phyloP scores from a whole-genome alignment of 1,140 invertebrate species.

The Bombus sylvicola region DNA sequence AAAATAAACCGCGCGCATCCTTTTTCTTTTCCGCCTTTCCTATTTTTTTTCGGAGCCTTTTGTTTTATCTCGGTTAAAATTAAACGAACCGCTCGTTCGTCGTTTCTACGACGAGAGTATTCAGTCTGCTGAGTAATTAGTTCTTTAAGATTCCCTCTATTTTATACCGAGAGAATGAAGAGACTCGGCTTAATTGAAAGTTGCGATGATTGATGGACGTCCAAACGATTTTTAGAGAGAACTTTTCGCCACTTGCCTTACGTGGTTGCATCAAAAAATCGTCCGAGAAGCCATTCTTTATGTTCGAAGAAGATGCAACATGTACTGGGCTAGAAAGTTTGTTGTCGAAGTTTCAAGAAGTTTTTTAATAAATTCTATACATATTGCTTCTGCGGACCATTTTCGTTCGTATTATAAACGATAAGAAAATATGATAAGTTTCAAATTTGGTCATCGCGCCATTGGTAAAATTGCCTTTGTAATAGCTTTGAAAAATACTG shows the following conservation, averaged over 20 bases:
- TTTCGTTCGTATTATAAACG: background rate
- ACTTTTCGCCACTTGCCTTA: background rate
- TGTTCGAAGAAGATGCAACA: background rate
- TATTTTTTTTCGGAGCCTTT: background rate
- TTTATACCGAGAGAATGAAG: background rate
- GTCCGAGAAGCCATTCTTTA: background rate
- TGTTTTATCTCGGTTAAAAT: background rate
- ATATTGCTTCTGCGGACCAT: background rate
- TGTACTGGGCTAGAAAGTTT: background rate
- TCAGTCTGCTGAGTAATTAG: background rate
- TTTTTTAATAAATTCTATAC: background rate
- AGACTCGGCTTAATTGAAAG: conserved; percentile 18
- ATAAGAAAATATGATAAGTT: background rate
- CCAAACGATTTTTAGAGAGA: background rate
- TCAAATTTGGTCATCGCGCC: background rate
- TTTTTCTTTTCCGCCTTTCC: no score
- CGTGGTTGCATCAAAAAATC: conserved; percentile 12
- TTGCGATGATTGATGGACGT: conserved; percentile 16
- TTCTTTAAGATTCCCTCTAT: background rate
- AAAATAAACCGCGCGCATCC: background rate
- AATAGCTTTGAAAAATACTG: background rate
- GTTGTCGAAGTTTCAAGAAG: background rate
- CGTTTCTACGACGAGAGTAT: background rate
- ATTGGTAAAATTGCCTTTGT: background rate
- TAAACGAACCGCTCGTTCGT: background rate